Conservation (phyloP, 2,888 invertebrate species). For the Limnephilus marmoratus region DNA sequence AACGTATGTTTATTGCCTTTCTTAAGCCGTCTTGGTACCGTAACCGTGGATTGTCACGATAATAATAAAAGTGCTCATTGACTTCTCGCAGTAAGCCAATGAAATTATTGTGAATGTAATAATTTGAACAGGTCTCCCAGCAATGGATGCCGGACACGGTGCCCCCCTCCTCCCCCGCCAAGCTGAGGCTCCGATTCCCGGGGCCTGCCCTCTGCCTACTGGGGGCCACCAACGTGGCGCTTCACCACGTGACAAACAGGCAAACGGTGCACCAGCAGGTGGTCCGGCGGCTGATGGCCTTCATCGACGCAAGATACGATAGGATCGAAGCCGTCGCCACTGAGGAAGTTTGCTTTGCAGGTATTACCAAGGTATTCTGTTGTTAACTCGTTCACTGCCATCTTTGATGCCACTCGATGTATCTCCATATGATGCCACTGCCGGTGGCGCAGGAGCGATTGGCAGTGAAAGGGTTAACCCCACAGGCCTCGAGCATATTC, state of each 20-base stretch:
- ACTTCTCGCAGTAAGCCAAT: no score
- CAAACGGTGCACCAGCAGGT: constrained; percentile 17
- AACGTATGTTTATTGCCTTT: no score
- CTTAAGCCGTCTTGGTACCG: no score
- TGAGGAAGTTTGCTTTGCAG: constrained; percentile 58
- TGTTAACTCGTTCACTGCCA: neutral
- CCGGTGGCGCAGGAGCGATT: no score
- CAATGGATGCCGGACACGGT: constrained; percentile 66
- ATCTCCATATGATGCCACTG: no score
- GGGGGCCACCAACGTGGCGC: constrained; percentile 71
- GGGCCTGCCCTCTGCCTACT: constrained; percentile 74
- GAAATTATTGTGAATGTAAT: neutral
- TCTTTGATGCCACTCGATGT: no score
- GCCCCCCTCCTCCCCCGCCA: constrained; percentile 70
- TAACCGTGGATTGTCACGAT: no score
- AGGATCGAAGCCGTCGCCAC: constrained; percentile 67
- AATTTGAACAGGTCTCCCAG: constrained; percentile 70
- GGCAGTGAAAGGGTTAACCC: no score
- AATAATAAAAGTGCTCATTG: no score
- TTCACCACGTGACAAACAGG: constrained; percentile 66
- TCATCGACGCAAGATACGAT: constrained; percentile 70
- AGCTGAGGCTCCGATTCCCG: constrained; percentile 70
- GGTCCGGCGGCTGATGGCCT: constrained; percentile 61
- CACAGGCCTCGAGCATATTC: no score
- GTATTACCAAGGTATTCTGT: constrained; percentile 38